These are phyloP conservation scores for Circaetus gallicus DNA, from an alignment of 2,113 vertebrate genomes.

Conservation along the genomic window DNA sequence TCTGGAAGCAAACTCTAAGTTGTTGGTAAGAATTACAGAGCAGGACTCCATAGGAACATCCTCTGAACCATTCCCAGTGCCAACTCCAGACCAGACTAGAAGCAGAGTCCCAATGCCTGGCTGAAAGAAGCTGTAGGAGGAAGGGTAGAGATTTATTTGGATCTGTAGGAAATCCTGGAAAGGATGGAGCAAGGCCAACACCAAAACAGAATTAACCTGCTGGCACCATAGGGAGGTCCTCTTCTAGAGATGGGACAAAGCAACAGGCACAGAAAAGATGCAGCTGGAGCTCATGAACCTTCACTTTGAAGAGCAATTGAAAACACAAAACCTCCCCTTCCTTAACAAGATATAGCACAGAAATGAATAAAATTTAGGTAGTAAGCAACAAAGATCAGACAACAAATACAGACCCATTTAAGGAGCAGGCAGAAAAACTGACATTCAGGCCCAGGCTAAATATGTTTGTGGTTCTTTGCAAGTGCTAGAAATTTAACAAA, in stretches of 20 bases:
- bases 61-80: background rate
- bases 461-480: rapidly evolving
- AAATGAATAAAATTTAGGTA: background rate
- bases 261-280: background rate
- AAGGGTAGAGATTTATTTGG: background rate
- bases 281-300: background rate
- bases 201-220: background rate
- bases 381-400: background rate
- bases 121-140: background rate
- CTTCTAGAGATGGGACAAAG: background rate
- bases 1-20: background rate
- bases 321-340: background rate
- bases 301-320: background rate
- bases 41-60: background rate
- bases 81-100: background rate
- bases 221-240: background rate
- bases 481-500: background rate
- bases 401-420: background rate
- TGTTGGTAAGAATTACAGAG: background rate
- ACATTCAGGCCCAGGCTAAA: background rate
- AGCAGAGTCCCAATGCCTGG: background rate
- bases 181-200: background rate
- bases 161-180: background rate
- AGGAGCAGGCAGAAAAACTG: background rate
- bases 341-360: background rate